A percentile compares a stretch with the other conserved stretches of the same genome.
Conservation (phyloP, 2,888 invertebrate genomes). For the Diarsia mendica region DNA sequence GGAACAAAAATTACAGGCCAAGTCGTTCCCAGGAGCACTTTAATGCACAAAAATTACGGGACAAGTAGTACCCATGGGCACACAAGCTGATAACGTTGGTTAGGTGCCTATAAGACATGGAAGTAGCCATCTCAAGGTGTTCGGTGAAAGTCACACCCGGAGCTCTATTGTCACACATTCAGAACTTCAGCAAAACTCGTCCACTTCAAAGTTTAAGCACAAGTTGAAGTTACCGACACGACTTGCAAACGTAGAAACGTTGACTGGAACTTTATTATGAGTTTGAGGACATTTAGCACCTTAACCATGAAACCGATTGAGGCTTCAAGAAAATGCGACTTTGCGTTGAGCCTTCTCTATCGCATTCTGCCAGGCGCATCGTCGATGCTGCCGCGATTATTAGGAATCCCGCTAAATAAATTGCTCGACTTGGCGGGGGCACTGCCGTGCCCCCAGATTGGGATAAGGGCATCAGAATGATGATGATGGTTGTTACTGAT, state of each 20-base stretch:
- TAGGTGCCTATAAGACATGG: not conserved
- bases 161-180: constrained; percentile 34
- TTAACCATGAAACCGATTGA: not conserved
- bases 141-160: not conserved
- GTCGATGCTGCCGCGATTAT: too few relatives aligned
- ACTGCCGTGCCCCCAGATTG: too few relatives aligned
- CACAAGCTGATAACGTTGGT: too few relatives aligned
- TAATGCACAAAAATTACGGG: too few relatives aligned
- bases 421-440: too few relatives aligned
- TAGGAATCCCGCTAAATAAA: too few relatives aligned
- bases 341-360: not conserved
- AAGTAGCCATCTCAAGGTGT: not conserved
- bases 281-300: not conserved
- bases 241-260: constrained; percentile 4
- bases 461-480: too few relatives aligned
- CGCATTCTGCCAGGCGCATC: not conserved
- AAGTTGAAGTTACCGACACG: constrained; percentile 7
- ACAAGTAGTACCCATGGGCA: too few relatives aligned
- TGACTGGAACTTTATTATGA: constrained; percentile 2
- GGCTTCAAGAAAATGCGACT: not conserved
- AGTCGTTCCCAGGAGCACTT: too few relatives aligned
- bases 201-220: constrained; percentile 31
- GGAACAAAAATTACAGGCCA: too few relatives aligned
- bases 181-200: constrained; percentile 30
- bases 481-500: too few relatives aligned